Evolutionary conservation across 2,888 invertebrate species (phyloP), one percentile per base, ranked within the genome.

Genomic region (Fissipunctia ypsillon): DNA sequence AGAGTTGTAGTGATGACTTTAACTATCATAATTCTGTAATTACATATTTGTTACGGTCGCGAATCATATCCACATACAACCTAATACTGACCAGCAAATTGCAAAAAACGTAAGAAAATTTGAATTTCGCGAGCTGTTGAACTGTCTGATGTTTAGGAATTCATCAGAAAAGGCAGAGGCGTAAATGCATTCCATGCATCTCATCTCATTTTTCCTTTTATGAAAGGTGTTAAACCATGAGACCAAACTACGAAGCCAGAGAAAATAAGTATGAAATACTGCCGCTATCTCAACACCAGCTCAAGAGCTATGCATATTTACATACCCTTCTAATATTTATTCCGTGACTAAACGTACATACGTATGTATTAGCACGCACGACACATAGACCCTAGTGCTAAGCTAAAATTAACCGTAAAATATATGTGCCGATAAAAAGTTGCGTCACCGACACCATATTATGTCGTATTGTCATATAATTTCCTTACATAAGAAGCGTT

Each of bases 401-500:
- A 43, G 25, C 35, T 56, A 28, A 78, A 65, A 61, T 54, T 48
- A 19, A 59, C 50, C 59, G 50, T 73, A 54, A 67, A 66, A 78
- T 38, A 69, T 38, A 38, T 57, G 41, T 61, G 50, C 28, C 28
- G 31, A 65, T 73, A 67, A 80, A 80, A 72, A 77, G 25, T 70
- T 73, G 38, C 60, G n/a, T n/a, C 79, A 77, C 28, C 10, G 19
- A 54, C 41, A 19, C 57, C 52, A n/a, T 41, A 57, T 52, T 41
- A 57, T 52, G 48, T 71, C 28, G 69, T 48, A 77, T 78, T 83
- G 78, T 75, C 73, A 57, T 56, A 59, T 79, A 56, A 19, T 69
- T 70, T 45, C 54, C 60, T 84, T 75, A 75, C 81, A 65, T 72
- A 84, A 84, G 69, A 56, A 67, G 14, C n/a, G 63, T 78, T 85